Evolutionary conservation across 2,113 vertebrate genomes (phyloP), one percentile per base, ranked within the genome.

Genomic region (Aspidoscelis tigris): DNA sequence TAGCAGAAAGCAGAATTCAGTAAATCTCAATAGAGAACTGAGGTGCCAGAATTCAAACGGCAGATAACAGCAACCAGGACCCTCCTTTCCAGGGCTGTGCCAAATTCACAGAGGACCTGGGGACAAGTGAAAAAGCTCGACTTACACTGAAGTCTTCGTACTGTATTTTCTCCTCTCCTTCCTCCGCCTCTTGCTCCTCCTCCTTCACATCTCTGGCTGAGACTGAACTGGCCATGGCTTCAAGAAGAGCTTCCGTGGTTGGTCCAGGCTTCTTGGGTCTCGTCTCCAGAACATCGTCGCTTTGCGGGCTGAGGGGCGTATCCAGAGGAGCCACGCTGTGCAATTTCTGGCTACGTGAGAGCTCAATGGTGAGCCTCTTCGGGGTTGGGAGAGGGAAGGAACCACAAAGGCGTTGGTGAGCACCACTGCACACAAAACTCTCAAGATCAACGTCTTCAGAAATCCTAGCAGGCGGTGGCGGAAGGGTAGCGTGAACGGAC

Each of bases 61-160:
- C 20, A 18, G 33, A 1, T 55, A 8, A 2, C 24, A 65, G 61
- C 21, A 44, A 79, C 61, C 2, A 61, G 26, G 9, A 7, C 43
- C 39, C 39, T 5, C 43, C 7, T 78, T 9, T 83, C 82, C 82
- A 61, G 7, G 79, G 80, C 43, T 10, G 78, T 18, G 78, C 16
- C 82, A 2, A 66, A 84, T 84, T 86, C 77, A 76, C 41, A n/a
- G 78, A 86, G 78, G 78, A 53, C 80, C 81, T 68, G 71, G 8
- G 18, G 10, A 21, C 78, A n/a, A 10, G 82, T 78, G 58, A 9
- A 33, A 2, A 85, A 89, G 39, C 12, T 61, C 18, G 14, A 79
- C 97, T 96, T 95, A 99, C 98, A 76, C 97, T 98, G 1, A 98
- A 98, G 80, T 99, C 98, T 80, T 99, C 98, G 10, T 97, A 97